Base-by-base conservation (phyloP, 2,888 invertebrate species). In the Tortricodes alternella region DNA sequence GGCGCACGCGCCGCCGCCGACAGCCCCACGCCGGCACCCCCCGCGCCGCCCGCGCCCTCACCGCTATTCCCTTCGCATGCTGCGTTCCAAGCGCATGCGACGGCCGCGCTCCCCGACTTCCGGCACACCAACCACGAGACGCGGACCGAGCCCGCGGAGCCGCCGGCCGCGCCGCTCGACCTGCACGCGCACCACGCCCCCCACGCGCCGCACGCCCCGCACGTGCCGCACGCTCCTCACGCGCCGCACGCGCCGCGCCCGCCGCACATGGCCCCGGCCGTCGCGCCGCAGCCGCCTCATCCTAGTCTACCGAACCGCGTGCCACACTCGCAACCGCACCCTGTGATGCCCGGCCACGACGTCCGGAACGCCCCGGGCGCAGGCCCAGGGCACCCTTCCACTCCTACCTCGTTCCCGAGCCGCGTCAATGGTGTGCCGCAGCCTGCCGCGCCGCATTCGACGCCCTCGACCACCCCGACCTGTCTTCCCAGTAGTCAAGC, bases 91-190 rank as follows among this genome's bases (percentile, higher is more conserved):
- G 85, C 91, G 61, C 87, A 91, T 74, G 79, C 86, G 39, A 85
- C 85, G 50, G 85, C 88, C 60, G 87, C 88, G 61, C 78, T 89
- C 64, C 88, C 89, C 49, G 90, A 89, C 72, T 90, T 87, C 76
- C 82, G 89, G 43, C 90, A 87, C 67, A 88, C 88, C 32, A 90
- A 87, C 71, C 93, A 93, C 74, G 92, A 92, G 71, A 92, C 92
- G 78, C 93, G 86, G 74, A 85, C 85, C 46, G 86, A 85, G 49
- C 69, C 68, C 16, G 83, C 51, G 63, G 80, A 70, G 64, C 78
- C 71, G 60, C 76, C 83, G 15, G 77, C 80, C 52, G 85, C 78
- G 62, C 86, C 85, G 46, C 78, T 85, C 61, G 86, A 88, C 72
- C 76, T 85, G 49, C 88, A 85, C 71, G 77, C 85, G 56, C 85